These are phyloP conservation scores for Champsocephalus gunnari DNA, from an alignment of 2,797 vertebrate species.

Conservation along the genomic window DNA sequence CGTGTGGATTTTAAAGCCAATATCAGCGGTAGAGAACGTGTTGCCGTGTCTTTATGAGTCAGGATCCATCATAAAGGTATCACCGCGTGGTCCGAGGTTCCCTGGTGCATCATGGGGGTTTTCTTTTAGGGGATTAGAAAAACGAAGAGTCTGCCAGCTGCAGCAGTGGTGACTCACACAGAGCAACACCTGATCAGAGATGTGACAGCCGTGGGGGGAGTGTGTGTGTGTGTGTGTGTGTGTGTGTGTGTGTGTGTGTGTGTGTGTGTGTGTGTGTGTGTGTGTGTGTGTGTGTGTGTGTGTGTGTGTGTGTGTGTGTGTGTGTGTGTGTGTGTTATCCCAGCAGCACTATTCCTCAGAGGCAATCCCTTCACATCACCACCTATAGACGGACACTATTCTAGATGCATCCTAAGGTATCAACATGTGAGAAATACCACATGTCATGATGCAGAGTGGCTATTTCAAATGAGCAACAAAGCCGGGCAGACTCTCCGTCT, in stretches of 20 bases:
- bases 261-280: constrained; percentile 8
- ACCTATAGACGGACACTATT: neutral
- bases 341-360: neutral
- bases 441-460: neutral
- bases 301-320: neutral
- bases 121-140: constrained; percentile 24
- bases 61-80: too few relatives aligned
- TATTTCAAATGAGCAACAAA: neutral
- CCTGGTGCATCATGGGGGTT: constrained; percentile 13
- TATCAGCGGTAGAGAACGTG: neutral
- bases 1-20: neutral
- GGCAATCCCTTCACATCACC: neutral
- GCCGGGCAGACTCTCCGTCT: constrained; percentile 10
- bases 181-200: constrained; percentile 10
- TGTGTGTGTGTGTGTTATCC: constrained; percentile 3
- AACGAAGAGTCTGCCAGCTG: constrained; percentile 15
- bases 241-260: neutral
- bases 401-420: neutral
- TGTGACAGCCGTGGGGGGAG: constrained; percentile 13
- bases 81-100: neutral
- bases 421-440: neutral
- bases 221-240: neutral
- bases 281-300: neutral
- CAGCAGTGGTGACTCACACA: constrained; percentile 59
- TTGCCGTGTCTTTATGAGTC: too few relatives aligned